Evolutionary conservation across 2,888 invertebrate species (phyloP).

Genomic region (Abscondita cerata): DNA sequence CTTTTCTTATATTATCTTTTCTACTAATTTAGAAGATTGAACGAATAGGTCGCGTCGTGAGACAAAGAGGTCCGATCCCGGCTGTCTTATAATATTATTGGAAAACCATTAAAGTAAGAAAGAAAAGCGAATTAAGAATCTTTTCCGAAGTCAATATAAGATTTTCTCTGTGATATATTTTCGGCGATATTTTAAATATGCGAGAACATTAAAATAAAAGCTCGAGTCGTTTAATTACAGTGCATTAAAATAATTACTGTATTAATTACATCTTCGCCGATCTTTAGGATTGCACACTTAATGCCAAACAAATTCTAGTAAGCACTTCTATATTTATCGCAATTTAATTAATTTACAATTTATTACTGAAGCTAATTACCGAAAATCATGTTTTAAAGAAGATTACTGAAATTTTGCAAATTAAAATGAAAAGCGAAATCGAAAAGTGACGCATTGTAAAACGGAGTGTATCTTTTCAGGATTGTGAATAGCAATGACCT

Average conservation of each 20-base stretch:
- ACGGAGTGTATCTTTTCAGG: not conserved
- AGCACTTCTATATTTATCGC: too few species aligned
- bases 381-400: not conserved
- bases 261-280: too few species aligned
- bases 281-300: too few species aligned
- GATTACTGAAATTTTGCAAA: not conserved
- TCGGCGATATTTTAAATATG: not conserved
- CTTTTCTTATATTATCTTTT: slow-evolving; percentile 17
- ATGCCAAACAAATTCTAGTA: too few species aligned
- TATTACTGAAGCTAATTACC: not conserved
- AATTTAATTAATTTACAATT: not conserved
- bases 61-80: slow-evolving; percentile 30
- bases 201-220: too few species aligned
- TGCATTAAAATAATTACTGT: too few species aligned
- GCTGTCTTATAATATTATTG: slow-evolving; percentile 21
- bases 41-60: slow-evolving; percentile 17
- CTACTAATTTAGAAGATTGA: slow-evolving; percentile 26
- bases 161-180: too few species aligned
- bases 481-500: not conserved
- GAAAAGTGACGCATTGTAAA: not conserved
- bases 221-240: too few species aligned
- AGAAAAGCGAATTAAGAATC: slow-evolving; percentile 19
- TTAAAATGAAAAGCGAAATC: not conserved
- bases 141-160: slow-evolving; percentile 15
- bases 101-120: slow-evolving; percentile 30